A percentile compares a stretch with the other conserved stretches of the same genome.
Evolutionary conservation across 2,113 vertebrate genomes (phyloP).

Genomic region (Paramisgurnus dabryanus): DNA sequence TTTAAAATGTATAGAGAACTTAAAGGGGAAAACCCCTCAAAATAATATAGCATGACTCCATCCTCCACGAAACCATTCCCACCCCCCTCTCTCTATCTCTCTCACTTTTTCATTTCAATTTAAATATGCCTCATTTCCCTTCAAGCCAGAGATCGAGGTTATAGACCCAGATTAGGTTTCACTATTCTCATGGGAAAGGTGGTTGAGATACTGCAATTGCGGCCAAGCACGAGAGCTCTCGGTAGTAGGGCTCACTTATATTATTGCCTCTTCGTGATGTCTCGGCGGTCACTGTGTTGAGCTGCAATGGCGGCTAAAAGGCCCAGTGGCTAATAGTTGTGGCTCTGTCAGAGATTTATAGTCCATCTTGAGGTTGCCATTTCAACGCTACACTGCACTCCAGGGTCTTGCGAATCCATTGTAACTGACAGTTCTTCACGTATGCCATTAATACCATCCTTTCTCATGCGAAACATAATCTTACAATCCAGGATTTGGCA

Average conservation of each 20-base stretch:
- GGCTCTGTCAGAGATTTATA: conserved; percentile 23
- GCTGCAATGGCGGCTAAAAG: conserved; percentile 45
- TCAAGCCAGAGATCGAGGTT: conserved; percentile 22
- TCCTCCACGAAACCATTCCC: too few species aligned
- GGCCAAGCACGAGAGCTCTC: conserved; percentile 42
- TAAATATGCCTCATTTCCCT: background rate
- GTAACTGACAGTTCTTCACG: conserved; percentile 54
- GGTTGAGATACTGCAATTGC: conserved; percentile 42
- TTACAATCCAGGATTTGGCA: conserved; percentile 40
- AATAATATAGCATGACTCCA: background rate
- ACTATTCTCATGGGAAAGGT: conserved; percentile 49
- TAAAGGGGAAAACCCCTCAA: background rate
- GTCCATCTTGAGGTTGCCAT: conserved; percentile 38
- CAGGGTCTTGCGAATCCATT: conserved; percentile 47
- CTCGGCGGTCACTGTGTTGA: conserved; percentile 44
- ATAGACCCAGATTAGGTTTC: conserved; percentile 31
- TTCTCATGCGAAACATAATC: conserved; percentile 45
- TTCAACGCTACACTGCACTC: conserved; percentile 33
- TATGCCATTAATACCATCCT: conserved; percentile 40
- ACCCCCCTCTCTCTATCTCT: background rate
- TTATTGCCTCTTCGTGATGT: conserved; percentile 39
- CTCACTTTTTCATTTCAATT: conserved; percentile 10
- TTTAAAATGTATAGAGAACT: background rate
- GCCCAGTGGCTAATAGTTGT: conserved; percentile 34
- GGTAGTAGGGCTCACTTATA: conserved; percentile 52